Conservation (phyloP, 2,113 vertebrate genomes). For the Delphinus delphis region DNA sequence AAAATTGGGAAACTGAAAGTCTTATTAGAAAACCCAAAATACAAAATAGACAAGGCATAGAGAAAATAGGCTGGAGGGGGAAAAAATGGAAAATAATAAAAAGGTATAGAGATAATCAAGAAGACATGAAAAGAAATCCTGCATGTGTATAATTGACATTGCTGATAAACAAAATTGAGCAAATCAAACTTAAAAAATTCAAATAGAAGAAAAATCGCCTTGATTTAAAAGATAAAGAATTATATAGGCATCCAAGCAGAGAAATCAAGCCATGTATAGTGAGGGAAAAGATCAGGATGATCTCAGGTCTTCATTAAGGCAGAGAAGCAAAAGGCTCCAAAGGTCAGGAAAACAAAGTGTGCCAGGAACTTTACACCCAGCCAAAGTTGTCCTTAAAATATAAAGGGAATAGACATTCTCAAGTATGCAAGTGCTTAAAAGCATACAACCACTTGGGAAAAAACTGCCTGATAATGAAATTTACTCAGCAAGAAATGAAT, state of each 20-base stretch:
- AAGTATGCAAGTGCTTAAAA: not conserved
- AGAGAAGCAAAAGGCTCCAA: not conserved
- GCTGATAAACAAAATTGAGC: not conserved
- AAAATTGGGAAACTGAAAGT: not conserved
- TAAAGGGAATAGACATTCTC: not conserved
- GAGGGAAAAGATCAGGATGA: not conserved
- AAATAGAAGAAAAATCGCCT: constrained; percentile 13
- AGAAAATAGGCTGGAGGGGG: not conserved
- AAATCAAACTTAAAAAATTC: not conserved
- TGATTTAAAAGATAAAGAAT: not conserved
- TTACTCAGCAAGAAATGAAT: not conserved
- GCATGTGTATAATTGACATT: not conserved
- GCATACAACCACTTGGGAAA: not conserved
- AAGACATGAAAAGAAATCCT: not conserved
- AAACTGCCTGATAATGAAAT: not conserved
- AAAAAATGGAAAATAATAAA: not conserved
- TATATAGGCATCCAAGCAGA: not conserved
- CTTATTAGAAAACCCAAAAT: not conserved
- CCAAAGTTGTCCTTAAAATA: not conserved
- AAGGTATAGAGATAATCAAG: not conserved
- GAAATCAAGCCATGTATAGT: not conserved
- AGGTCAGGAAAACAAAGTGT: not conserved
- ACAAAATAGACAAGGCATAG: not conserved
- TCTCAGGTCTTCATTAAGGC: not conserved
- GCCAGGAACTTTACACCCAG: not conserved